Base-by-base conservation (phyloP, 2,797 vertebrate genomes). In the Catostomus latipinnis region DNA sequence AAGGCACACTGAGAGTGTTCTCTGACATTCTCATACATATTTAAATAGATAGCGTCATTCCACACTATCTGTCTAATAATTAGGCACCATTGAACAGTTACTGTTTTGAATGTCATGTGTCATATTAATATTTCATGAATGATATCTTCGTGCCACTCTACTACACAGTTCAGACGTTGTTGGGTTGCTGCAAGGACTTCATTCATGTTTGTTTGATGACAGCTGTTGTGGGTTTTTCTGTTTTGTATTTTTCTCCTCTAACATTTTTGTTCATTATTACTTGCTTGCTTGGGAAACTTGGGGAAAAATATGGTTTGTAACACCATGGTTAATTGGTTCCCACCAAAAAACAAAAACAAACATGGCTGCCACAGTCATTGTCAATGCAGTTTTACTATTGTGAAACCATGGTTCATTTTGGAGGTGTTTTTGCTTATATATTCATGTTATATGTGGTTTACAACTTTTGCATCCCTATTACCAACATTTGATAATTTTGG, bases 61-160 rank as follows among this genome's bases (percentile, higher is more conserved):
- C 80, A 81, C 76, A 73, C 54, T 75, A 3, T 78, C 49, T 34
- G 63, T 61, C 48, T 61, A 50, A 82, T 88, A 66, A 84, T 84
- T 73, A 66, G 13, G 8, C 78, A 46, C 71, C 57, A 71, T 78
- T 77, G 18, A 86, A 76, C 76, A 79, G 22, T 22, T 56, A 54
- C 71, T 71, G 71, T 76, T 69, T 81, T 81, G 76, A 76, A 67
- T 11, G 22, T 61, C 34, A 54, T 5, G 49, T 76, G 80, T 53
- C 57, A 62, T 48, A 81, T 87, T 76, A 86, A 86, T 87, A 83
- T 83, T 84, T 86, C 72, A 88, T 85, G 71, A 53, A 58, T 18
- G 56, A 82, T 61, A 16, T 45, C 11, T 62, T 74, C 9, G 57
- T 71, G 46, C 54, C 66, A 45, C 53, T 75, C 48, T 48, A 18